phyloP scores from a whole-genome alignment of 2,888 invertebrate genomes.

The Chaetoderma sp. region DNA sequence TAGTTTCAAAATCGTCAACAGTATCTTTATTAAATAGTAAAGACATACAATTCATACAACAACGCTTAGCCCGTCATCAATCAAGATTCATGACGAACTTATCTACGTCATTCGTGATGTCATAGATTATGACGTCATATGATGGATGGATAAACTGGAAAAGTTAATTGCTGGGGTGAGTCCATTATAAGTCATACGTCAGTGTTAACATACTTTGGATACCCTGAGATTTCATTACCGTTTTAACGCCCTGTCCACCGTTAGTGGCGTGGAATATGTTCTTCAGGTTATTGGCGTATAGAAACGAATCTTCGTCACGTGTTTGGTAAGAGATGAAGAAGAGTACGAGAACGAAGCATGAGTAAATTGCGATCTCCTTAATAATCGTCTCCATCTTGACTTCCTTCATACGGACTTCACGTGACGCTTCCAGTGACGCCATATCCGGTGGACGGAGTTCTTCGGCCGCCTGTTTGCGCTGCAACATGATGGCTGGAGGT shows the following conservation, averaged over 20 bases:
- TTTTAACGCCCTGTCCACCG: constrained; percentile 36
- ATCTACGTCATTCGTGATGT: no score
- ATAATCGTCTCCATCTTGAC: constrained; percentile 66
- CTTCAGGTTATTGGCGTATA: constrained; percentile 53
- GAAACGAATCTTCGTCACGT: constrained; percentile 59
- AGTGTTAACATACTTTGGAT: no score
- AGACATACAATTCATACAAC: no score
- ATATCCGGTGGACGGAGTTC: constrained; percentile 61
- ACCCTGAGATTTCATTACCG: constrained; percentile 35
- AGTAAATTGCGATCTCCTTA: constrained; percentile 61
- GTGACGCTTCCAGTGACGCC: constrained; percentile 50
- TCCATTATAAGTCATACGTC: no score
- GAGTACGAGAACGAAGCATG: constrained; percentile 65
- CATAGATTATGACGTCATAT: no score
- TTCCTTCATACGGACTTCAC: constrained; percentile 61
- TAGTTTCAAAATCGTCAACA: no score
- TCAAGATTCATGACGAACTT: no score
- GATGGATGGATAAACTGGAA: no score
- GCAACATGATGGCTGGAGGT: constrained; percentile 56
- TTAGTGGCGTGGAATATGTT: constrained; percentile 47
- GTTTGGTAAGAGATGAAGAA: constrained; percentile 69
- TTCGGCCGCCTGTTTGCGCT: constrained; percentile 52
- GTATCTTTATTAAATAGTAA: no score
- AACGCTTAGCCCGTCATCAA: no score
- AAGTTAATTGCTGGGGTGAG: no score